Evolutionary conservation across 2,113 vertebrate species (phyloP).

Genomic region (Fregata magnificens): DNA sequence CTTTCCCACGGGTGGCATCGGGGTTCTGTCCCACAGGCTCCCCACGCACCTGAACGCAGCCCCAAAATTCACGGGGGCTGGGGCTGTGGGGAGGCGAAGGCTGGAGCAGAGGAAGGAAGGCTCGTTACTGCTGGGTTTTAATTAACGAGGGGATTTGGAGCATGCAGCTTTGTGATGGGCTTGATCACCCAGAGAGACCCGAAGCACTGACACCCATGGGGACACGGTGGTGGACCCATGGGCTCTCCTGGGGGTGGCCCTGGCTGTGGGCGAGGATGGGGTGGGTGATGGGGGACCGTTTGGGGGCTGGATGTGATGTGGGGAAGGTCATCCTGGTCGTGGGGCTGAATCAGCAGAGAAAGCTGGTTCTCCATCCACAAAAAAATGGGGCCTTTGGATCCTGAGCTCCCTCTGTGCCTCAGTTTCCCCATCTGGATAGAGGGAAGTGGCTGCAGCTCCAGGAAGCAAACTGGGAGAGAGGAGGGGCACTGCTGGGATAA

Average conservation of each 20-base stretch:
- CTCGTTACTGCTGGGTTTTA: background rate
- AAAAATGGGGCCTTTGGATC: background rate
- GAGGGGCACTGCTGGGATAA: background rate
- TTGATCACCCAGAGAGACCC: background rate
- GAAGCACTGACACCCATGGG: background rate
- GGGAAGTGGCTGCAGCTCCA: background rate
- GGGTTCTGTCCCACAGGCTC: background rate
- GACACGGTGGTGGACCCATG: background rate
- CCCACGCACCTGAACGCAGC: rapidly evolving
- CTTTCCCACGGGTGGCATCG: background rate
- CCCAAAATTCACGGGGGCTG: background rate
- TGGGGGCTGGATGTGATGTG: background rate
- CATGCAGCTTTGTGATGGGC: background rate
- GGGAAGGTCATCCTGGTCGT: background rate
- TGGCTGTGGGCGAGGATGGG: background rate
- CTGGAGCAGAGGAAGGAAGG: background rate
- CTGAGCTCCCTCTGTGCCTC: background rate
- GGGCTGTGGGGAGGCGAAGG: background rate
- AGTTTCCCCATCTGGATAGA: background rate
- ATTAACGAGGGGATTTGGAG: background rate
- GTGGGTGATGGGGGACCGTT: background rate
- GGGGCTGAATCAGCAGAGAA: background rate
- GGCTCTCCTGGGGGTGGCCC: background rate
- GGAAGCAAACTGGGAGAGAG: background rate
- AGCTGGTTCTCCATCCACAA: no score